Evolutionary conservation across 2,113 vertebrate species (phyloP).

Genomic region (Heloderma charlesbogerti): DNA sequence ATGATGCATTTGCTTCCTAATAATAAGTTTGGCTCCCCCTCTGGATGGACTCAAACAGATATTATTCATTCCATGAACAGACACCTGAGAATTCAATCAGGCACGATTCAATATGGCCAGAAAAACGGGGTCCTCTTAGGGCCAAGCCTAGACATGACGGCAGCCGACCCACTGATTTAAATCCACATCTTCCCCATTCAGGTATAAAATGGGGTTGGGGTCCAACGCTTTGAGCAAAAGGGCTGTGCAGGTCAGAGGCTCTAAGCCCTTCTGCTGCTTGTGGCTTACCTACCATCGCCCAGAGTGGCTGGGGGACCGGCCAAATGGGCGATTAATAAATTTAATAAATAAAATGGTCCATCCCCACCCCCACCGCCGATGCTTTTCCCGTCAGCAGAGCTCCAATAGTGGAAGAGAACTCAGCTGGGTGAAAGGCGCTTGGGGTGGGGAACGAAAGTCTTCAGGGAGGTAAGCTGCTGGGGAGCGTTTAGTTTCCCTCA

Average conservation of each 20-base stretch:
- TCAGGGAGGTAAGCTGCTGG: too few relatives aligned
- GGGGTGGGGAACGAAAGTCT: neutral
- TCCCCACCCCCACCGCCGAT: too few relatives aligned
- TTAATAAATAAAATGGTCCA: too few relatives aligned
- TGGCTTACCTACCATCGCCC: neutral
- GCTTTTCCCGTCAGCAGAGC: neutral
- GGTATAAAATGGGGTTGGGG: neutral
- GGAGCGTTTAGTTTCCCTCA: neutral
- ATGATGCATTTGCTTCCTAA: conserved; percentile 14
- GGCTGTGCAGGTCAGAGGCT: too few relatives aligned
- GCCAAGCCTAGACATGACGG: neutral
- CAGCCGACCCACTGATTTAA: neutral
- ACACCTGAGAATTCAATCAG: conserved; percentile 8
- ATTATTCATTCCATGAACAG: conserved; percentile 6
- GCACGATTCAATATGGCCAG: neutral
- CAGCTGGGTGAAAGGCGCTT: neutral
- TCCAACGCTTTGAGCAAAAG: neutral
- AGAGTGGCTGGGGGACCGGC: too few relatives aligned
- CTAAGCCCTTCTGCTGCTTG: neutral
- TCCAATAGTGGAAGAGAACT: neutral
- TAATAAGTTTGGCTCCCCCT: conserved; percentile 4
- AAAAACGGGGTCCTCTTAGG: neutral
- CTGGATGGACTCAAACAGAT: neutral
- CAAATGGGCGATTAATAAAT: too few relatives aligned
- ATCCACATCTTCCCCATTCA: neutral